phyloP scores from a whole-genome alignment of 2,797 vertebrate genomes.

The Pangasius mekongensis region DNA sequence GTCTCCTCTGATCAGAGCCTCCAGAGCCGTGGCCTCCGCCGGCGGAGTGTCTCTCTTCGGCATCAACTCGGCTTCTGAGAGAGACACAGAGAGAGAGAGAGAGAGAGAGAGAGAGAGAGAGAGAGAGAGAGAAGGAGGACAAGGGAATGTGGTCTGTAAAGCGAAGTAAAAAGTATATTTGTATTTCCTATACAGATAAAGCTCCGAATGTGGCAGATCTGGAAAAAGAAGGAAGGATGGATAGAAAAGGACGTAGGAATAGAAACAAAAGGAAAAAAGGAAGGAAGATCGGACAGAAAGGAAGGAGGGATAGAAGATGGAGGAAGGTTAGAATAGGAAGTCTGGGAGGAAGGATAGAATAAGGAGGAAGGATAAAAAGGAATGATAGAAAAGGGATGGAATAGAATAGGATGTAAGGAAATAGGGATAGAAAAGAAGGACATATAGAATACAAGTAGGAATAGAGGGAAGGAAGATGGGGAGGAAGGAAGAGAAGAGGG shows the following conservation, averaged over 20 bases:
- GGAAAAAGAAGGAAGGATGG: neutral
- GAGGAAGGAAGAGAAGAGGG: too few relatives aligned
- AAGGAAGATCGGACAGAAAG: neutral
- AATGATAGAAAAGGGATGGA: neutral
- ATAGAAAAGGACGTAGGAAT: neutral
- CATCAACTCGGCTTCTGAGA: constrained; percentile 89
- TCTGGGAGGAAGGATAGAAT: neutral
- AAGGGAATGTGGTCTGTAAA: neutral
- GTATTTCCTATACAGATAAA: neutral
- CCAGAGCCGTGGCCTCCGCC: constrained; percentile 91
- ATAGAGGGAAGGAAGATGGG: neutral
- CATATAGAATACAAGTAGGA: neutral
- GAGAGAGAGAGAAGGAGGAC: neutral
- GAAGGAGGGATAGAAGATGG: neutral
- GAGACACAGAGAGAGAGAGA: constrained; percentile 19
- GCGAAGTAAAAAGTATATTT: neutral
- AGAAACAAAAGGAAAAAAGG: neutral
- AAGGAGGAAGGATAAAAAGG: neutral
- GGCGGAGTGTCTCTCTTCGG: constrained; percentile 87
- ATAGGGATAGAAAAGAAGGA: neutral
- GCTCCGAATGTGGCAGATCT: neutral
- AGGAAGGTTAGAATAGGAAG: neutral
- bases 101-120: constrained; percentile 7
- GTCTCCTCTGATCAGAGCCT: constrained; percentile 90
- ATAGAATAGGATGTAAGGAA: neutral